phyloP scores from a whole-genome alignment of 53 echinoderm and acorn worm genomes.

The Mesocentrotus franciscanus region DNA sequence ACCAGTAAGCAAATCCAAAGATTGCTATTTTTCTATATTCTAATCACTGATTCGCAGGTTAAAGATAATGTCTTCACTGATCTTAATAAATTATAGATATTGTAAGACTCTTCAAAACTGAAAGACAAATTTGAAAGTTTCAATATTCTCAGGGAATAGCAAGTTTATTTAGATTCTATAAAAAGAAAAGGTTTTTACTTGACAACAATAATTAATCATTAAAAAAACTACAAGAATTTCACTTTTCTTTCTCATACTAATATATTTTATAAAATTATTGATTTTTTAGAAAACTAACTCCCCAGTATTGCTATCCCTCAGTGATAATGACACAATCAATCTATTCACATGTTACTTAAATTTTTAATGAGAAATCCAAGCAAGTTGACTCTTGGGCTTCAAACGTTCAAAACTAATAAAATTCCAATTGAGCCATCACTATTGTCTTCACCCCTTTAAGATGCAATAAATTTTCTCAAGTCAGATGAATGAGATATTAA shows the following conservation, averaged over 20 bases:
- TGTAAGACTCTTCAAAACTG: neutral
- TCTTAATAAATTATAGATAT: neutral
- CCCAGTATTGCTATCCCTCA: neutral
- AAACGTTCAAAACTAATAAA: neutral
- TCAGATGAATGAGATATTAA: neutral
- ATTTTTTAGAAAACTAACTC: too few relatives aligned
- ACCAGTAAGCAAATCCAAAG: too few relatives aligned
- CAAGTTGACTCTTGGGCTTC: neutral
- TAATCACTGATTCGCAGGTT: neutral
- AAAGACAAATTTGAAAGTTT: neutral
- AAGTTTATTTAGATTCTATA: too few relatives aligned
- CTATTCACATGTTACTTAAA: too few relatives aligned
- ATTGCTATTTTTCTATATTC: too few relatives aligned
- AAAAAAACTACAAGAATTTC: too few relatives aligned
- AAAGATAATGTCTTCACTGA: too few relatives aligned
- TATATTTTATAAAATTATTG: too few relatives aligned
- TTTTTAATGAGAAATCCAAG: neutral
- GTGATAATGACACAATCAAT: neutral
- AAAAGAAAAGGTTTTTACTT: too few relatives aligned
- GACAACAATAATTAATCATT: too few relatives aligned
- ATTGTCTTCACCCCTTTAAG: neutral
- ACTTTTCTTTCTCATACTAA: too few relatives aligned
- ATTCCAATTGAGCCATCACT: neutral
- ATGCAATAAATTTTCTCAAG: slow-evolving; percentile 16
- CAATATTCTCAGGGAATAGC: too few relatives aligned